phyloP scores from a whole-genome alignment of 2,113 vertebrate genomes.

The Tamias sibiricus region DNA sequence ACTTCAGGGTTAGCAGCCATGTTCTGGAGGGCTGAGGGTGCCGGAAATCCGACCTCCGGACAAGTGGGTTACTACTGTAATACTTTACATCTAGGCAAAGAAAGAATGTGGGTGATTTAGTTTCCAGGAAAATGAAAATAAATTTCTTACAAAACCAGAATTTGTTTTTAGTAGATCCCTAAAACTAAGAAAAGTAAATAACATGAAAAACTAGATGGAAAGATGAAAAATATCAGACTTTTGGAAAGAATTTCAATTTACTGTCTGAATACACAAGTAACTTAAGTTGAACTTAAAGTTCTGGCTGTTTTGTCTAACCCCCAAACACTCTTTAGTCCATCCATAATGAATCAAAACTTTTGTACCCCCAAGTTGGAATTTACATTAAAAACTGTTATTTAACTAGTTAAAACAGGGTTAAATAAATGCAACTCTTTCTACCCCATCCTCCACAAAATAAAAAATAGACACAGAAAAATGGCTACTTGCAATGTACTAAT shows the following conservation, averaged over 20 bases:
- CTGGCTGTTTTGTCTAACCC: no score
- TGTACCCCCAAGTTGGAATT: neutral
- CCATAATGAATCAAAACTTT: neutral
- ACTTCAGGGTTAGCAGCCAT: neutral
- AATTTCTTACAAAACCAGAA: neutral
- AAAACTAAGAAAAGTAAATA: neutral
- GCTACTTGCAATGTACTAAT: neutral
- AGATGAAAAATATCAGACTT: neutral
- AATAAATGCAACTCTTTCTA: neutral
- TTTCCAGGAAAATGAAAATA: constrained; percentile 5
- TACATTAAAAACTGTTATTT: neutral
- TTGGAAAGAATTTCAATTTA: neutral
- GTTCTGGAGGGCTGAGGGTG: constrained; percentile 8
- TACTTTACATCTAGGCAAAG: constrained; percentile 13
- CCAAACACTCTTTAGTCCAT: neutral
- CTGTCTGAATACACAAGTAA: neutral
- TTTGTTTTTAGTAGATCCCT: neutral
- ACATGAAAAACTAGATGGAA: neutral
- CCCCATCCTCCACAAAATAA: neutral
- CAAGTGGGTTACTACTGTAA: neutral
- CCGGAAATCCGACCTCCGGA: neutral
- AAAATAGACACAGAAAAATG: neutral
- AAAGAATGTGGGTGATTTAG: neutral
- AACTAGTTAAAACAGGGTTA: neutral
- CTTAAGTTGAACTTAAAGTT: no score